These are phyloP conservation scores for Ricordea florida DNA, from an alignment of 92 coral and sea anemone species.

Conservation along the genomic window DNA sequence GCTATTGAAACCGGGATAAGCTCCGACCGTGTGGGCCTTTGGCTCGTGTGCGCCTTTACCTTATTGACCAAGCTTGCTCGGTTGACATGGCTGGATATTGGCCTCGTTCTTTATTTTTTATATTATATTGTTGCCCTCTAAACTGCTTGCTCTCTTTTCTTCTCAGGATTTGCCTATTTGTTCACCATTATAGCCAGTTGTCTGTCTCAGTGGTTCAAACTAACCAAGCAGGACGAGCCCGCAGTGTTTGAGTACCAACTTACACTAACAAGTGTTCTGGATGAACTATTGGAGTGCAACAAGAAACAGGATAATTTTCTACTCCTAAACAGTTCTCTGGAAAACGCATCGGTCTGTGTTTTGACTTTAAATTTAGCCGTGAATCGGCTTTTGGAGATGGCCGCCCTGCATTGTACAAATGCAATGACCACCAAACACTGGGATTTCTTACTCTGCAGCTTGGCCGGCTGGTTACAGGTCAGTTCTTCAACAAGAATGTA, in stretches of 20 bases:
- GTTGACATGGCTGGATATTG: no score
- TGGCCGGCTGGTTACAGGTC: conserved; percentile 98
- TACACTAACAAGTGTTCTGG: conserved; percentile 72
- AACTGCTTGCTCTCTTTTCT: not conserved
- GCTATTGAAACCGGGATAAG: no score
- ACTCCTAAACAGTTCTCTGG: conserved; percentile 53
- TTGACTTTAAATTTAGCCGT: conserved; percentile 72
- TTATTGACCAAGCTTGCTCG: no score
- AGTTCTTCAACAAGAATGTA: not conserved
- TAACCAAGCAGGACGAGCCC: conserved; percentile 59
- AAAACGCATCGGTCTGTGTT: conserved; percentile 26
- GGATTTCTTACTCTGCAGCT: conserved; percentile 90
- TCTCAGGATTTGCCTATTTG: conserved; percentile 50
- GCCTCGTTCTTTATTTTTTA: no score
- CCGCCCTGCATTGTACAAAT: conserved; percentile 43
- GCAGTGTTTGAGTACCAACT: conserved; percentile 81
- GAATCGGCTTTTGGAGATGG: conserved; percentile 61
- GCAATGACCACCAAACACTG: conserved; percentile 64
- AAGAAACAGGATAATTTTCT: conserved; percentile 54
- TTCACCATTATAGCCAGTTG: conserved; percentile 53
- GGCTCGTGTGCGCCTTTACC: no score
- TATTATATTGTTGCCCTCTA: not conserved
- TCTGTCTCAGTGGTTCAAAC: conserved; percentile 75
- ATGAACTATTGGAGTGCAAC: conserved; percentile 72
- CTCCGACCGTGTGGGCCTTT: no score